Conservation (phyloP, 1,140 invertebrate species). For the Bilobella aurantiaca region DNA sequence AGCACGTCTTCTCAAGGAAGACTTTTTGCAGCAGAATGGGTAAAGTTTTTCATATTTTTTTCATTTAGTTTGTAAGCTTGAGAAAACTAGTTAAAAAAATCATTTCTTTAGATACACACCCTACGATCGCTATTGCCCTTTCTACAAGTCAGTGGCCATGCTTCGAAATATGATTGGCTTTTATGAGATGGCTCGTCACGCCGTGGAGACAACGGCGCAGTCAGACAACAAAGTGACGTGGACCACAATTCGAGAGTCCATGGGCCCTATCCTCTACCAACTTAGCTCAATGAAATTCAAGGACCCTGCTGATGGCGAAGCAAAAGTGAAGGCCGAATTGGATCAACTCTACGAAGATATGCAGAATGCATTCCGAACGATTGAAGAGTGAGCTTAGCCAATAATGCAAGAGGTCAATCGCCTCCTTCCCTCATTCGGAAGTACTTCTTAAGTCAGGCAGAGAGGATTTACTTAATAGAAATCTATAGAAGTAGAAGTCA, state of each 20-base stretch:
- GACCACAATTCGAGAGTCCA: conserved; percentile 91
- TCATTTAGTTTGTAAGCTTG: neutral
- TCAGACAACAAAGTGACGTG: conserved; percentile 99
- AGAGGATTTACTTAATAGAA: neutral
- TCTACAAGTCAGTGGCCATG: conserved; percentile 99
- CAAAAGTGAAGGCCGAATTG: conserved; percentile 92
- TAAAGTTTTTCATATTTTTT: conserved; percentile 37
- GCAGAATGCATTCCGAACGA: conserved; percentile 92
- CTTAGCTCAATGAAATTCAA: conserved; percentile 99
- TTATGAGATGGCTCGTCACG: conserved; percentile 94
- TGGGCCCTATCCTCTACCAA: conserved; percentile 93
- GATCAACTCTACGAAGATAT: conserved; percentile 91
- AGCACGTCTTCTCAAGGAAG: conserved; percentile 95
- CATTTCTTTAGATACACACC: conserved; percentile 67
- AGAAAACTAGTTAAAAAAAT: conserved; percentile 6
- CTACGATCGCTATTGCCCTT: conserved; percentile 98
- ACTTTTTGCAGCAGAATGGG: conserved; percentile 98
- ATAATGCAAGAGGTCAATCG: no score
- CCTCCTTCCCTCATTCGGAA: neutral
- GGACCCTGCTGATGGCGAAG: conserved; percentile 95
- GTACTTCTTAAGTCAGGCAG: conserved; percentile 32
- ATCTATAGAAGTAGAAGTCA: no score
- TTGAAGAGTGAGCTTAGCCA: conserved; percentile 72
- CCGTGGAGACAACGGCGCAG: conserved; percentile 94
- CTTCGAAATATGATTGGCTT: conserved; percentile 96